Evolutionary conservation across 2,888 invertebrate genomes (phyloP), one percentile per base, ranked within the genome.

Genomic region (Trileptium ribeirensis): DNA sequence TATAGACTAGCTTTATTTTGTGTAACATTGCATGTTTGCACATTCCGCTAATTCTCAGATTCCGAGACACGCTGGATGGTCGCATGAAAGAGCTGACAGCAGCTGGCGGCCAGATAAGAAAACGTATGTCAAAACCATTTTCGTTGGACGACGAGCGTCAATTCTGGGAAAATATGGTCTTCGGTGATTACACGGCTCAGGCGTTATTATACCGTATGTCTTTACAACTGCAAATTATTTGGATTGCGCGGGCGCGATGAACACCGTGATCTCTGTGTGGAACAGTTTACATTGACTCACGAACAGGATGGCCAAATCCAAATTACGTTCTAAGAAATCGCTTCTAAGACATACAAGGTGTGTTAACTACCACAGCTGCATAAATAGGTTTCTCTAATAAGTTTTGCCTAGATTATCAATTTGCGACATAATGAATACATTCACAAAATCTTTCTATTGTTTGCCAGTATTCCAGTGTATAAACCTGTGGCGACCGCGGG

Each of bases 141-240:
- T 8, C 2, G 36, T 2, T n/a, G 2, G n/a, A 36, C 8, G 34
- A 75, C 34, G 77, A 75, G 39, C n/a, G 31, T 8, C 77, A 34
- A n/a, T 33, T 75, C n/a, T 75, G 77, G 77, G 77, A 75, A 37
- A 34, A 3, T n/a, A 36, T 36, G 3, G 15, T n/a, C n/a, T 75
- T 75, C 37, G 77, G 77, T n/a, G 77, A 75, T 36, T 36, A 75
- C 37, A 8, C 3, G 24, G 77, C 77, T 19, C 2, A 75, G n/a
- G 38, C 37, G 8, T 36, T 75, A 2, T 19, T 75, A 29, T 8
- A 75, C 77, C 3, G 39, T 75, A 8, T 75, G 24, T 36, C 36
- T 75, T 38, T 75, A 75, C 38, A 75, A 75, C 36, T 75, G 77
- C 39, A 75, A 75, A 75, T 29, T 75, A n/a, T 75, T 75, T 75